Conservation (phyloP, 2,888 invertebrate genomes). For the Drosophila pseudotakahashii region DNA sequence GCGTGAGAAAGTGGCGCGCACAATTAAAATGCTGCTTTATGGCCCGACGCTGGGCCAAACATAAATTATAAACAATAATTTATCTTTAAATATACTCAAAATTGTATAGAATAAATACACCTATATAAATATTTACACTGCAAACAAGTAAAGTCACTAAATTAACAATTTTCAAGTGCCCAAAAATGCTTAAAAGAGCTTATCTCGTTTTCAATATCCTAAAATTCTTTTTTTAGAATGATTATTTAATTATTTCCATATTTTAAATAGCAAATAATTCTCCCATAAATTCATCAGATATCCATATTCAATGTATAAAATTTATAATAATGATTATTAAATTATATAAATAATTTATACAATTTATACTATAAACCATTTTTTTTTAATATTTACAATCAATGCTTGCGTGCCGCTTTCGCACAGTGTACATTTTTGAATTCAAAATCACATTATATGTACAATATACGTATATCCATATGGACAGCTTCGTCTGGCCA, state of each 20-base stretch:
- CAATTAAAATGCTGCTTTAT: slow-evolving; percentile 67
- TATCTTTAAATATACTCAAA: slow-evolving; percentile 69
- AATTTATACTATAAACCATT: too few species aligned
- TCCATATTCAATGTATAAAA: too few species aligned
- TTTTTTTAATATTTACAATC: too few species aligned
- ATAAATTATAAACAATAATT: slow-evolving; percentile 77
- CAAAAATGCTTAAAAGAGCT: neutral
- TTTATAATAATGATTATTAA: too few species aligned
- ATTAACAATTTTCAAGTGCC: neutral
- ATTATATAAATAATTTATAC: too few species aligned
- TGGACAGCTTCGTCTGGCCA: slow-evolving; percentile 53
- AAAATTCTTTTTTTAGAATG: too few species aligned
- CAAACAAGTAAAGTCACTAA: neutral
- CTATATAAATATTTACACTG: slow-evolving; percentile 22
- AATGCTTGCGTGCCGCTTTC: neutral
- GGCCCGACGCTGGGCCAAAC: slow-evolving; percentile 61
- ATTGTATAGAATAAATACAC: slow-evolving; percentile 53
- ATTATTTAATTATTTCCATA: too few species aligned
- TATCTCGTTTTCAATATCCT: too few species aligned
- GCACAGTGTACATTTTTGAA: slow-evolving; percentile 25
- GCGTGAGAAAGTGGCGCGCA: slow-evolving; percentile 76
- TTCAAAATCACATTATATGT: slow-evolving; percentile 20
- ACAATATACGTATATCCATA: slow-evolving; percentile 21
- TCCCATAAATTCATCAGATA: too few species aligned
- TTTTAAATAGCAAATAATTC: too few species aligned